Evolutionary conservation across 1,140 invertebrate species (phyloP).

Genomic region (Platyura marginata): DNA sequence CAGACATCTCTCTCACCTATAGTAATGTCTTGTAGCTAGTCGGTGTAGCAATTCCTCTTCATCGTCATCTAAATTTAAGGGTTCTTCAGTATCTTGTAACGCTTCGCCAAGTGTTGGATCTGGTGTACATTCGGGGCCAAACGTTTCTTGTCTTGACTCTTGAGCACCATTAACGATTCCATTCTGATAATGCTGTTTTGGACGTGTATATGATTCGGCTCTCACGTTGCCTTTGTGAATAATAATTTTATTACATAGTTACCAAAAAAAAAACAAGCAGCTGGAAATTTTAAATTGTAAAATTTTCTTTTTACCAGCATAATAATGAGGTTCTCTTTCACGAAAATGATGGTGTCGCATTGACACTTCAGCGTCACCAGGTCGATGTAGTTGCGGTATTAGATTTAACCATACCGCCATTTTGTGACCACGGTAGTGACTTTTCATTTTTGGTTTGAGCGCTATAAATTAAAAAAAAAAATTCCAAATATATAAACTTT

Average conservation of each 20-base stretch:
- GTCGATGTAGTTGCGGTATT: constrained; percentile 69
- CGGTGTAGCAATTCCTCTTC: constrained; percentile 30
- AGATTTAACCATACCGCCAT: constrained; percentile 85
- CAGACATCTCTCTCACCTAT: constrained; percentile 27
- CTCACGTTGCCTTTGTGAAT: constrained; percentile 28
- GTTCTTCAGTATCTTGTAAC: constrained; percentile 13
- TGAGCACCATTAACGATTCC: constrained; percentile 20
- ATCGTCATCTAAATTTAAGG: constrained; percentile 22
- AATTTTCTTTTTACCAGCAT: constrained; percentile 33
- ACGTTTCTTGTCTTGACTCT: constrained; percentile 7
- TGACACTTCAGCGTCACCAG: constrained; percentile 50
- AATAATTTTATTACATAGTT: neutral
- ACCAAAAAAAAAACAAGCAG: constrained; percentile 6
- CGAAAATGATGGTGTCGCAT: constrained; percentile 63
- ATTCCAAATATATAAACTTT: too few species aligned
- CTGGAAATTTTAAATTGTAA: constrained; percentile 1
- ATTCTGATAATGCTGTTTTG: constrained; percentile 27
- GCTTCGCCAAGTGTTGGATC: constrained; percentile 18
- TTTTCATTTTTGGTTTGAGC: constrained; percentile 49
- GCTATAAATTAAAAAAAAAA: constrained; percentile 27
- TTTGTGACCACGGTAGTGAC: constrained; percentile 77
- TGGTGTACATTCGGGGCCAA: constrained; percentile 21
- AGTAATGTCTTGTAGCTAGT: constrained; percentile 34
- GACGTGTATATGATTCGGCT: constrained; percentile 35
- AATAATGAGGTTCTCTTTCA: constrained; percentile 48